Evolutionary conservation across 2,888 invertebrate genomes (phyloP), one percentile per base, ranked within the genome.

Genomic region (Odontocolon sp.): DNA sequence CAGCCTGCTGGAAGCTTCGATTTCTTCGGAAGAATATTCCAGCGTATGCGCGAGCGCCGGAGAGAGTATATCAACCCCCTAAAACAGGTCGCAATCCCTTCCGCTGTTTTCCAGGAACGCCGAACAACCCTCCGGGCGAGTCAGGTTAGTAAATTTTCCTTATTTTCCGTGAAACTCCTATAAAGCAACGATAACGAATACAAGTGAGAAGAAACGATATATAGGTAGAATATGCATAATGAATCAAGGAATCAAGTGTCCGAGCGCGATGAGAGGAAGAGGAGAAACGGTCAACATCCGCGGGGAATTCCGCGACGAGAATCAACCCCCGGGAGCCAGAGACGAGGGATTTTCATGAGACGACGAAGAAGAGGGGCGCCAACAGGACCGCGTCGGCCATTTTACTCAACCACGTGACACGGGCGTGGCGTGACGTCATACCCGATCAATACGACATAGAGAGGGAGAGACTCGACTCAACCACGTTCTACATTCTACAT

Each of bases 391-490:
- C 70, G 82, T 82, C 87, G 85, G 89, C 87, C 87, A 87, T 88
- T 85, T 87, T 86, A 77, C 81, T 66, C 78, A 77, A 86, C 85
- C 88, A 89, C 88, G 88, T 88, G 89, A 88, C 84, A 87, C 88
- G 88, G 88, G 89, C 87, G 89, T 88, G 87, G 88, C 87, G 87
- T 88, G 87, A 88, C 88, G 88, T 88, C 89, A 88, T 83, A 81
- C 78, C 71, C 87, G 89, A 88, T 89, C 89, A 89, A 89, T 89
- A 89, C 87, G 76, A 84, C 85, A 84, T 82, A 80, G 80, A 75
- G 74, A 71, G 73, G 70, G 69, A 61, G 56, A 64, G 47, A n/a
- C 40, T 47, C 47, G 33, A 33, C 70, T 40, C 64, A 54, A 61
- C 40, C 64, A 64, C 40, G 57, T 52, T 50, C 16, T 21, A 42